These are phyloP conservation scores for Neodon shergylaensis DNA, from an alignment of 2,113 vertebrate species.

Conservation along the genomic window DNA sequence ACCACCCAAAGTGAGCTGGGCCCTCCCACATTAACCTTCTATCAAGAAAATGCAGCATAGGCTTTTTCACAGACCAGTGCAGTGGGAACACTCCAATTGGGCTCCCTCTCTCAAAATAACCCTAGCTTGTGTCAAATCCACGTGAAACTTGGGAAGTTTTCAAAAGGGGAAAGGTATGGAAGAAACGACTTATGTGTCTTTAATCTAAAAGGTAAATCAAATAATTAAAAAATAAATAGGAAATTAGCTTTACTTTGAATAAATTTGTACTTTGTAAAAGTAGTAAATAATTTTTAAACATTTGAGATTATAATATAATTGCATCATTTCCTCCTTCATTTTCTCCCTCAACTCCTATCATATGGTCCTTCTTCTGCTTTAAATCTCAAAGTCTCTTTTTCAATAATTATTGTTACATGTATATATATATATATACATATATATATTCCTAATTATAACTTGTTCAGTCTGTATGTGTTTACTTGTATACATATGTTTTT, in stretches of 20 bases:
- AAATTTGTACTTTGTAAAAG: neutral
- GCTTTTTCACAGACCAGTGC: neutral
- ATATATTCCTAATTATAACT: no score
- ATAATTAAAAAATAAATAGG: neutral
- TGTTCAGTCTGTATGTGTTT: neutral
- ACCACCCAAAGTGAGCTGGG: neutral
- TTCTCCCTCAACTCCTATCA: neutral
- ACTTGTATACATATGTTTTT: neutral
- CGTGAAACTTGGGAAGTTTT: neutral
- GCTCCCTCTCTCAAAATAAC: neutral
- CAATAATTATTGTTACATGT: neutral
- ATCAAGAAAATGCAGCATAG: neutral
- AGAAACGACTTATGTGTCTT: no score
- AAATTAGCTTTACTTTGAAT: neutral
- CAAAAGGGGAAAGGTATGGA: fast-evolving
- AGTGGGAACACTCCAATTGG: neutral
- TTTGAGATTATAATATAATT: neutral
- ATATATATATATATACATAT: neutral
- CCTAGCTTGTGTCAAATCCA: no score
- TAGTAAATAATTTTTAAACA: neutral
- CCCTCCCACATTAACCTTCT: neutral
- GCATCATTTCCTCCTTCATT: neutral
- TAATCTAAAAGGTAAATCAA: neutral
- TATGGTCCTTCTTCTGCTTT: neutral
- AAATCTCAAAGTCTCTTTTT: neutral